Base-by-base conservation (phyloP, 2,113 vertebrate species). In the Phoenicopterus ruber region DNA sequence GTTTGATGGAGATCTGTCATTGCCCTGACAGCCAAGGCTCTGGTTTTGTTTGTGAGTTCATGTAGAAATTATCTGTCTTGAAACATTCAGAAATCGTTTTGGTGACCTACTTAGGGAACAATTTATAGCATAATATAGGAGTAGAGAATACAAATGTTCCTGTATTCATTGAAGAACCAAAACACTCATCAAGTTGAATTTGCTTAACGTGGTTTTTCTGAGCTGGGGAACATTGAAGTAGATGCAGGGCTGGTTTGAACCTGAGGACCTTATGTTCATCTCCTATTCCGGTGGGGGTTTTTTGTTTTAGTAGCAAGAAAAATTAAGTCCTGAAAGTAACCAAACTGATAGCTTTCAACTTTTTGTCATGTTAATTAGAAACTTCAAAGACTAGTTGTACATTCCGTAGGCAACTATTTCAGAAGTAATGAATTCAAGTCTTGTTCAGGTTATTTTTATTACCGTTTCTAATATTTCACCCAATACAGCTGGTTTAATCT, bases 1-100 rank as follows among this genome's bases (percentile, higher is more conserved):
- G 94, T 76, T 97, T 97, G 97, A 96, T 96, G 89, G 97, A 96
- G 96, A 90, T 91, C 91, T 95, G 88, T 97, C 96, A 90, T 1
- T 95, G 91, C 55, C 87, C 82, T 88, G 93, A 83, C 82, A 95
- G 93, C 78, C 91, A 80, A 88, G 94, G 66, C 87, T 93, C 78
- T 88, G 91, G 66, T 62, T 94, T 90, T 65, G 87, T 90, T 89
- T 80, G 70, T 55, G 91, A 78, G 58, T 77, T 85, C 65, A 36
- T n/a, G 17, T 80, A 20, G 70, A 73, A 86, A 90, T 92, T n/a
- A 70, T 89, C 88, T 77, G 63, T 93, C 86, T 88, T 81, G 79
- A 88, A 95, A 95, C 26, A 57, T 70, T 94, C 70, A 76, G 93
- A 73, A 94, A 81, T 96, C 6, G 1, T 77, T 91, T 91, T 80